Base-by-base conservation (phyloP, 2,113 vertebrate genomes). In the Lamprologus lemairii region DNA sequence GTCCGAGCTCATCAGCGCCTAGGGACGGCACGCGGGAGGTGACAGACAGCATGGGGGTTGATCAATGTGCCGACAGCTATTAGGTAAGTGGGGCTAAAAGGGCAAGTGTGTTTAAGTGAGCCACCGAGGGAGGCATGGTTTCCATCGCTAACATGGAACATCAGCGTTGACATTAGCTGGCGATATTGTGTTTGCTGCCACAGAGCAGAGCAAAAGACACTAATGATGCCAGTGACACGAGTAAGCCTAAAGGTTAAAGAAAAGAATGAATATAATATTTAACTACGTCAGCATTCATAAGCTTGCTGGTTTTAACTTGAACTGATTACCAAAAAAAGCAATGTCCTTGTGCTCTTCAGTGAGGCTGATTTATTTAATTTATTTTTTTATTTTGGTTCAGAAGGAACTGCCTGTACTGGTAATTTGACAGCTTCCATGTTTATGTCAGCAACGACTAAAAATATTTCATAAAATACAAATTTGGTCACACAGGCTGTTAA, bases 61-160 rank as follows among this genome's bases (percentile, higher is more conserved):
- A 97, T 97, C 96, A 97, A 97, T 97, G 96, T 95, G 92, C 94
- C 90, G 57, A 95, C 93, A 86, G 93, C 95, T 92, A 95, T 95
- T 92, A 96, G 95, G 94, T 82, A 96, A 97, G 96, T 94, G 94
- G 92, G 93, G 93, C 95, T 90, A 93, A 97, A 97, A 97, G 96
- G 96, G 93, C 95, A 96, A 93, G 95, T 94, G 87, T 91, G 90
- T 91, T 94, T 91, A 91, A 95, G 89, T 90, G 85, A 93, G 91
- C 87, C 89, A 16, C 88, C 75, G 21, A 92, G 87, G 92, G 91
- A 85, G 87, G 80, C 57, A 63, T 23, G 82, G 79, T 63, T 81
- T 88, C 92, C 84, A 87, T 92, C 81, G 71, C 91, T 71, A 53
- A 81, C 85, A 90, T 85, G 58, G 85, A 86, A 89, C 84, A 86